Base-by-base conservation (phyloP, 2,797 vertebrate genomes). In the Chaetodon trifasciatus region DNA sequence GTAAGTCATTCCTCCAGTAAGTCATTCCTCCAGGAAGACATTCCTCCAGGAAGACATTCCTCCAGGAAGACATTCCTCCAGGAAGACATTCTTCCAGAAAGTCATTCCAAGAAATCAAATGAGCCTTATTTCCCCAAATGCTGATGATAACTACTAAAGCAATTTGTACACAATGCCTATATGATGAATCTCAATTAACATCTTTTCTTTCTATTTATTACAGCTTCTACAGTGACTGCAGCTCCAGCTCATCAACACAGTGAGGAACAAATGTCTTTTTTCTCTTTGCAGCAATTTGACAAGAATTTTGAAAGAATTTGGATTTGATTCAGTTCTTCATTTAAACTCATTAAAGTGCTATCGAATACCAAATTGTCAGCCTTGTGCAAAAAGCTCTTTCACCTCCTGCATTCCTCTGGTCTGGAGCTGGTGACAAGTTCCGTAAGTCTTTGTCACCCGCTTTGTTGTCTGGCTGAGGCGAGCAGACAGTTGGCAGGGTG, bases 401-500 rank as follows among this genome's bases (percentile, higher is more conserved):
- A 90, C 89, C 88, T 86, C 63, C 70, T 78, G 70, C 42, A 12
- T 75, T 86, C 55, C 63, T 77, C 56, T 68, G 77, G 21, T 89
- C 87, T 74, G 75, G 57, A 61, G 67, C 76, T 77, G 75, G 67
- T 35, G 73, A 78, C 44, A 46, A 56, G 55, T 50, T 8, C 65
- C 42, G 16, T 71, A 78, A 49, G 24, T 86, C 77, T 78, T 86
- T 81, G 55, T 67, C 78, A 40, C 37, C 70, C 35, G 57, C 68
- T 81, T 84, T 88, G 62, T 73, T 76, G 11, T 55, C 66, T 10
- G 71, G 56, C 28, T 84, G 83, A 66, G 74, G 66, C 47, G 84
- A 86, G 73, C 58, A 28, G 64, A 92, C 81, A 88, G 91, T 93
- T 78, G 95, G 95, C 87, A 96, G 94, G 15, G 79, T 35, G 53